These are phyloP conservation scores for Leucosticte australis DNA, from an alignment of 2,113 vertebrate genomes.

Conservation along the genomic window DNA sequence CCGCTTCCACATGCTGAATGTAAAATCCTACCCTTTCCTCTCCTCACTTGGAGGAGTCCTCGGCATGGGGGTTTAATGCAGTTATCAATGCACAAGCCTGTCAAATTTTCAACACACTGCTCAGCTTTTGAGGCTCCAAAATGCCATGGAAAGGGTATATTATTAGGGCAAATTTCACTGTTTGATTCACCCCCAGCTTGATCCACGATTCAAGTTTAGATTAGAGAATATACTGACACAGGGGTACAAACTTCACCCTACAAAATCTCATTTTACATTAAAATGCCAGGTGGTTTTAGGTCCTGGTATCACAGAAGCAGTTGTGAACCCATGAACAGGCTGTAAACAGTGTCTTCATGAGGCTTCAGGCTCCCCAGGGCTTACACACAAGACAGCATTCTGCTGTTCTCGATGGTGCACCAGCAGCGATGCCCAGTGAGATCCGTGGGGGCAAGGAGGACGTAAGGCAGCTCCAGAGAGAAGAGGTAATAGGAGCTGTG, in stretches of 20 bases:
- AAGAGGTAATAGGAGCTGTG: conserved; percentile 2
- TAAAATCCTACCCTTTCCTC: background rate
- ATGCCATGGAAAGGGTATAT: background rate
- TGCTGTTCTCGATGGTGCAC: background rate
- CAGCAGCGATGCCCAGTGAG: background rate
- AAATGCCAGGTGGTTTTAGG: background rate
- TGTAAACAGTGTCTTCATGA: background rate
- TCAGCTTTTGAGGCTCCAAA: background rate
- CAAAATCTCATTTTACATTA: background rate
- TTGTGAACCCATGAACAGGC: background rate
- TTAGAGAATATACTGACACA: background rate
- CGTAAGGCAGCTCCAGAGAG: background rate
- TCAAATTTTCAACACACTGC: background rate
- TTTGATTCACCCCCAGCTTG: background rate
- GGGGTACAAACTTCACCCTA: background rate
- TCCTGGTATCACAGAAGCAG: background rate
- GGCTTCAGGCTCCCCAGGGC: background rate
- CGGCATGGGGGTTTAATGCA: background rate
- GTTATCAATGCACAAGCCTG: background rate
- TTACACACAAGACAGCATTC: background rate
- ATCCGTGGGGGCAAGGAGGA: background rate
- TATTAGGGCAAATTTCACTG: background rate
- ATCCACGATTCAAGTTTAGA: background rate
- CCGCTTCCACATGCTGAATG: background rate
- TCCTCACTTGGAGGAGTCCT: background rate